Conservation (phyloP, 2,888 invertebrate species). For the Dorcus parallelipipedus region DNA sequence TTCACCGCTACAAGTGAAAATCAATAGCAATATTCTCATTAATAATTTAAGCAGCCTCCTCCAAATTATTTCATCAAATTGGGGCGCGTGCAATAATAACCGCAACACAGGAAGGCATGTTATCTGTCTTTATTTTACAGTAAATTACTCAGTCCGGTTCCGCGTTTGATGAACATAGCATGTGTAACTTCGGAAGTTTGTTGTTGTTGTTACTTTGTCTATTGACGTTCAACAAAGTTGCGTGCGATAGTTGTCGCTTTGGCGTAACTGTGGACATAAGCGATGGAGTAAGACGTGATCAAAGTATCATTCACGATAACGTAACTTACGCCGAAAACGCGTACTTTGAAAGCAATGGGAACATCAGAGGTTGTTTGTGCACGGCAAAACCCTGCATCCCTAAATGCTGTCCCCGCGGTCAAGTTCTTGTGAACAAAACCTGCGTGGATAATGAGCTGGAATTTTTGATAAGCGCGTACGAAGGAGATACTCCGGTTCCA, state of each 20-base stretch:
- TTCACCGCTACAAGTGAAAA: too few relatives aligned
- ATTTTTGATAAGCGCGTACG: not conserved
- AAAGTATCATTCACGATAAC: constrained; percentile 13
- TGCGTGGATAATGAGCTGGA: constrained; percentile 3
- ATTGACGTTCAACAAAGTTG: too few relatives aligned
- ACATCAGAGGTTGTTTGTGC: constrained; percentile 24
- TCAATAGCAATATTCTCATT: too few relatives aligned
- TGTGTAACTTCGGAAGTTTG: too few relatives aligned
- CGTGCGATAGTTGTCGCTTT: not conserved
- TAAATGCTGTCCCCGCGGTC: constrained; percentile 20
- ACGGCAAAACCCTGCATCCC: constrained; percentile 20
- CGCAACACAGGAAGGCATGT: too few relatives aligned
- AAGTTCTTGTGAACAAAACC: constrained; percentile 7
- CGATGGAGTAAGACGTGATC: not conserved
- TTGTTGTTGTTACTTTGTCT: too few relatives aligned
- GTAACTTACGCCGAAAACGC: constrained; percentile 16
- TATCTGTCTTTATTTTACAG: too few relatives aligned
- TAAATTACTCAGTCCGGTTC: too few relatives aligned
- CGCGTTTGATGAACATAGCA: too few relatives aligned
- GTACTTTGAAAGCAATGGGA: constrained; percentile 16
- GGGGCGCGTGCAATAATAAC: too few relatives aligned
- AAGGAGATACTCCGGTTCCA: not conserved
- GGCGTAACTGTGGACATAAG: not conserved
- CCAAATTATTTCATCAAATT: too few relatives aligned
- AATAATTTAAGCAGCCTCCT: too few relatives aligned